A percentile compares a stretch with the other conserved stretches of the same genome.
Evolutionary conservation across 2,797 vertebrate species (phyloP).

Genomic region (Pogonophryne albipinna): DNA sequence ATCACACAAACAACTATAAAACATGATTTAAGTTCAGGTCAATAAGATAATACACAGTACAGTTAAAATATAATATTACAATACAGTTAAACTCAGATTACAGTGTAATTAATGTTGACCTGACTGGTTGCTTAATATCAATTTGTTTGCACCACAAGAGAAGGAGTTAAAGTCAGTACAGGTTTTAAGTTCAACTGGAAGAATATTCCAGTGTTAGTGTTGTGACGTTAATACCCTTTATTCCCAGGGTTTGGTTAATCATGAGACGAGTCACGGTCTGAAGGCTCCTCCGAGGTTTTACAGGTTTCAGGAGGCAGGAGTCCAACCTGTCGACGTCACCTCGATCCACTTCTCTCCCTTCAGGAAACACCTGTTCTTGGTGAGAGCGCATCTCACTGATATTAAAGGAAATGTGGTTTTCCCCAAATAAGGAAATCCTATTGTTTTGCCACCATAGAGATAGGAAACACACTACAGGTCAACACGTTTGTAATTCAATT

Average conservation of each 20-base stretch:
- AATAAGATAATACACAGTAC: too few species aligned
- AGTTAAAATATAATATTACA: too few species aligned
- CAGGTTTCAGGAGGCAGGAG: conserved; percentile 79
- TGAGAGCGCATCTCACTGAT: conserved; percentile 69
- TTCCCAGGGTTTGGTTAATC: conserved; percentile 89
- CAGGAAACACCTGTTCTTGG: conserved; percentile 90
- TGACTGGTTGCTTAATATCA: too few species aligned
- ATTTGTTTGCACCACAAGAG: too few species aligned
- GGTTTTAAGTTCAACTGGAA: too few species aligned
- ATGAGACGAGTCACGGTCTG: conserved; percentile 89
- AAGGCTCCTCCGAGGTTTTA: conserved; percentile 89
- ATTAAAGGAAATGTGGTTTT: neutral
- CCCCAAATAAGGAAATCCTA: neutral
- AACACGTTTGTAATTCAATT: too few species aligned
- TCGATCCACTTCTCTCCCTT: conserved; percentile 92
- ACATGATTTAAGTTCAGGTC: too few species aligned
- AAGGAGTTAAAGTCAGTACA: too few species aligned
- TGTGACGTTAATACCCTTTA: conserved; percentile 10
- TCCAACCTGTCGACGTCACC: conserved; percentile 84
- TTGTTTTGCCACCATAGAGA: neutral
- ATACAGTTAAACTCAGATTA: too few species aligned
- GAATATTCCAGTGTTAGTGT: neutral
- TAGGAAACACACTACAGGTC: neutral
- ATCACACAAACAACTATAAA: too few species aligned
- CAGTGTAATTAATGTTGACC: too few species aligned